Conservation (phyloP, 2,888 invertebrate genomes). For the Heteropelma amictum region DNA sequence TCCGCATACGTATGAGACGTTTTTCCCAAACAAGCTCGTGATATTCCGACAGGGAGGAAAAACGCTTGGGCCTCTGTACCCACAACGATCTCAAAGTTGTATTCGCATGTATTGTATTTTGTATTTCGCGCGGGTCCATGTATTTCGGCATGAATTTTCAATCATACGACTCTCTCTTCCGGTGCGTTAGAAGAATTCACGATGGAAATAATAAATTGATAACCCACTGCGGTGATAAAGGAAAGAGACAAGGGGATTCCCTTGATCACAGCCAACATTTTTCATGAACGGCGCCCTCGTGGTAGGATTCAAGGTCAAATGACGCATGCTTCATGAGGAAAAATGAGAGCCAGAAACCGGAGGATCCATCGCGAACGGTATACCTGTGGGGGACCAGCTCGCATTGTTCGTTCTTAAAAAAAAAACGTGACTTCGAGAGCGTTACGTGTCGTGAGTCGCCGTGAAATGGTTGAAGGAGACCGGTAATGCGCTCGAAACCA, state of each 20-base stretch:
- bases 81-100: neutral
- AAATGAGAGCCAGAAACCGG: constrained; percentile 1
- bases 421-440: constrained; percentile 48
- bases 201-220: too few relatives aligned
- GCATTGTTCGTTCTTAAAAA: constrained; percentile 33
- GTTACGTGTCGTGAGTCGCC: constrained; percentile 45
- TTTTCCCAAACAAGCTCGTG: constrained; percentile 29
- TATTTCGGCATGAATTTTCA: too few relatives aligned
- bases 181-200: too few relatives aligned
- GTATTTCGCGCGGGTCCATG: too few relatives aligned
- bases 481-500: constrained; percentile 37
- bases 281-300: too few relatives aligned
- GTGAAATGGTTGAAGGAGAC: neutral
- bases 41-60: constrained; percentile 12
- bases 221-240: too few relatives aligned
- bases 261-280: too few relatives aligned
- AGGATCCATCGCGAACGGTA: constrained; percentile 5
- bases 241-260: too few relatives aligned
- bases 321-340: constrained; percentile 2
- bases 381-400: neutral
- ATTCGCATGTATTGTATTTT: too few relatives aligned
- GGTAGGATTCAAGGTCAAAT: constrained; percentile 19
- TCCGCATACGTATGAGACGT: constrained; percentile 46
- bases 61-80: neutral
- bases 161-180: too few relatives aligned